Percentiles rank a stretch among this genome's conserved stretches.
These are phyloP conservation scores for Aegotheles bennettii DNA, from an alignment of 2,113 vertebrate genomes.

Conservation along the genomic window DNA sequence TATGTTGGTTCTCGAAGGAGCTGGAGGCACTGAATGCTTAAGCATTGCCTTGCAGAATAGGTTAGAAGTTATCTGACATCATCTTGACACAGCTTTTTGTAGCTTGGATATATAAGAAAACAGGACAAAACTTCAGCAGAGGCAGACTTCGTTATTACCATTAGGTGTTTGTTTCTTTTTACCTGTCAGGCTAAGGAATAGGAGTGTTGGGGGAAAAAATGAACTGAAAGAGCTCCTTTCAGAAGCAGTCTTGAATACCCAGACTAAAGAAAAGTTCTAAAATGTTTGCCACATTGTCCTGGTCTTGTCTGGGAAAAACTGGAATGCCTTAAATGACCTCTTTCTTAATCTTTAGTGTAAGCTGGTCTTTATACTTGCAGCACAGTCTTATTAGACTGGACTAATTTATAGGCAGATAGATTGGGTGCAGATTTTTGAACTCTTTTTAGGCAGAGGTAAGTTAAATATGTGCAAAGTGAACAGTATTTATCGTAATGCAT, in stretches of 20 bases:
- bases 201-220: neutral
- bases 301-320: neutral
- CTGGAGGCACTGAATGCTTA: neutral
- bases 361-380: neutral
- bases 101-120: neutral
- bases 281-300: neutral
- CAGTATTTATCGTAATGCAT: neutral
- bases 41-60: neutral
- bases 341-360: neutral
- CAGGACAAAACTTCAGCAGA: neutral
- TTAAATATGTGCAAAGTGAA: neutral
- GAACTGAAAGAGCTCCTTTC: neutral
- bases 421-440: neutral
- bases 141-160: neutral
- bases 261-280: neutral
- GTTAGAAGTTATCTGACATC: neutral
- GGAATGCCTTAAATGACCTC: neutral
- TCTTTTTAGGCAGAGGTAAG: neutral
- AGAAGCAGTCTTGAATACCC: neutral
- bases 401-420: neutral
- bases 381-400: neutral
- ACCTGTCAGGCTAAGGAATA: neutral
- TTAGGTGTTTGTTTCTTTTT: neutral
- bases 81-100: neutral
- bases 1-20: neutral